Conservation (phyloP, 2,888 invertebrate species). For the Cheilosia scutellata region DNA sequence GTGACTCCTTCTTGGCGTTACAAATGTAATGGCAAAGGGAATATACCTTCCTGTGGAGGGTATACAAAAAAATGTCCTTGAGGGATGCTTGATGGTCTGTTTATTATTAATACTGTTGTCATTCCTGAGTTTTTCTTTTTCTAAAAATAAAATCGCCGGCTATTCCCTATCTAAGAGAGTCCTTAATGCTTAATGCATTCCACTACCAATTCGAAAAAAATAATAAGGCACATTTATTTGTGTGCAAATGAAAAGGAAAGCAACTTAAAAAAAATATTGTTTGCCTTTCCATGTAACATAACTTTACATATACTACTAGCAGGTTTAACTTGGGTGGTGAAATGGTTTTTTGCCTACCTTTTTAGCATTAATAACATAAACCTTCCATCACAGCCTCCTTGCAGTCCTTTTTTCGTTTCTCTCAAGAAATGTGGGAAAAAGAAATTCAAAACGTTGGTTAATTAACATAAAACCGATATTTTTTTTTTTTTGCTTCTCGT, state of each 20-base stretch:
- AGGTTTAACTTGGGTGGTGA: slow-evolving; percentile 26
- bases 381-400: slow-evolving; percentile 27
- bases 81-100: no score
- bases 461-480: slow-evolving; percentile 59
- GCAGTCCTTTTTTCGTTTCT: not conserved
- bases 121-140: no score
- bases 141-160: no score
- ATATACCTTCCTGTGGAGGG: no score
- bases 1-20: no score
- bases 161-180: not conserved
- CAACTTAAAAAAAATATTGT: not conserved
- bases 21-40: no score
- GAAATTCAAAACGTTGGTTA: slow-evolving; percentile 45
- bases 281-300: slow-evolving; percentile 4
- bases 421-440: not conserved
- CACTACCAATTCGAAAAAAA: slow-evolving; percentile 4
- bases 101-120: no score
- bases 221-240: not conserved
- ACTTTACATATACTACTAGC: not conserved
- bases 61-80: no score
- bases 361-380: slow-evolving; percentile 43
- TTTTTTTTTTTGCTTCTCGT: slow-evolving; percentile 4
- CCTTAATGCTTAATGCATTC: slow-evolving; percentile 20
- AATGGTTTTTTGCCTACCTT: slow-evolving; percentile 36
- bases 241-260: not conserved